Percentiles rank a stretch among this genome's conserved stretches.
Evolutionary conservation across 2,888 invertebrate genomes (phyloP).

Genomic region (Acholoe squamosa): DNA sequence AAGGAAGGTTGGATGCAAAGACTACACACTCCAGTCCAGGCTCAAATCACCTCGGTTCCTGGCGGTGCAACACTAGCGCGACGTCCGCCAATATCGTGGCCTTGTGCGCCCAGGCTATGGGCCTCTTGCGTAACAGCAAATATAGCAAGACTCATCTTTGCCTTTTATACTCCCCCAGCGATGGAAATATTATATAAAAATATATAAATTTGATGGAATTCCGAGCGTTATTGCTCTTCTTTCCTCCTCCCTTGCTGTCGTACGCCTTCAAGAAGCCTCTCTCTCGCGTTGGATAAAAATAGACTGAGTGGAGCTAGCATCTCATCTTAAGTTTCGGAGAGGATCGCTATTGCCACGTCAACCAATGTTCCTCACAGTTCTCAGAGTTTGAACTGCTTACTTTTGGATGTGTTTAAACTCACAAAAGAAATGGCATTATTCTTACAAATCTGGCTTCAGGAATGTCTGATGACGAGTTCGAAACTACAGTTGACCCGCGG

Average conservation of each 20-base stretch:
- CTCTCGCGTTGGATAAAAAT: constrained; percentile 16
- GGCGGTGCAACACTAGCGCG: not conserved
- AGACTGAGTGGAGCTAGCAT: constrained; percentile 34
- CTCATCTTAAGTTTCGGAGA: not conserved
- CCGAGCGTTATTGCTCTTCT: not conserved
- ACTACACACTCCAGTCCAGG: not conserved
- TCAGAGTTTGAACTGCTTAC: too few relatives aligned
- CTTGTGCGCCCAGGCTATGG: constrained; percentile 58
- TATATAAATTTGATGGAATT: not conserved
- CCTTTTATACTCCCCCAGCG: not conserved
- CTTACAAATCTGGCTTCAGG: not conserved
- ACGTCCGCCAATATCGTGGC: constrained; percentile 56
- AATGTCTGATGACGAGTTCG: not conserved
- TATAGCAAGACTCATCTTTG: constrained; percentile 58
- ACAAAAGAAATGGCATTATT: too few relatives aligned
- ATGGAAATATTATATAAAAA: not conserved
- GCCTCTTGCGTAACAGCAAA: constrained; percentile 64
- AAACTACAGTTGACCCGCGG: constrained; percentile 38
- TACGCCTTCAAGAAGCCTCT: constrained; percentile 8
- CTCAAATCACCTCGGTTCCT: constrained; percentile 22
- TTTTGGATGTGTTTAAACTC: too few relatives aligned
- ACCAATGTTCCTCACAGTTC: not conserved
- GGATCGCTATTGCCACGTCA: not conserved
- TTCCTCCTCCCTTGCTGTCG: not conserved
- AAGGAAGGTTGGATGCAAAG: not conserved